Conservation (phyloP, 1,140 invertebrate species). For the Polypedilum pembai region DNA sequence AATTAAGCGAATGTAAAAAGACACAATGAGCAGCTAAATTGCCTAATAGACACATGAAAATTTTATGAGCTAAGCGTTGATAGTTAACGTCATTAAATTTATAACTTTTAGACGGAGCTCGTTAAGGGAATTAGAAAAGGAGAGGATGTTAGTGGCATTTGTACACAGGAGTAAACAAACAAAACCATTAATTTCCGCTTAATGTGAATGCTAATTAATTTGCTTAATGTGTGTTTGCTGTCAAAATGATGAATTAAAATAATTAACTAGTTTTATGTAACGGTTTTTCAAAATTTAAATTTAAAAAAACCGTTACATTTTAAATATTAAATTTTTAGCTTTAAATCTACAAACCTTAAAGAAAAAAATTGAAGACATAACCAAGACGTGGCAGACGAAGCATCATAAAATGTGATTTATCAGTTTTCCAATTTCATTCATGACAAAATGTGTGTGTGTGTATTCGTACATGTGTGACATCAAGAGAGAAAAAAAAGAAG, state of each 20-base stretch:
- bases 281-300: no score
- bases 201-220: constrained; percentile 27
- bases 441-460: background rate
- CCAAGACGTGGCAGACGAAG: no score
- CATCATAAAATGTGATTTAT: no score
- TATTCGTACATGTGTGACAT: background rate
- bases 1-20: background rate
- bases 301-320: no score
- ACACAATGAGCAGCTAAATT: background rate
- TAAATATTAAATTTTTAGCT: no score
- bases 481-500: background rate
- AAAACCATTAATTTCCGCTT: constrained; percentile 27
- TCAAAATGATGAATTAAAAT: background rate
- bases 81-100: constrained; percentile 22
- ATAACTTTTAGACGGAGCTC: background rate
- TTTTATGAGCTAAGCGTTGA: background rate
- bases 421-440: no score
- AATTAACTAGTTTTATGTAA: no score
- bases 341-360: no score
- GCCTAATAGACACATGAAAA: background rate
- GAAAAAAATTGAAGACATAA: no score
- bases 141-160: background rate
- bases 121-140: background rate
- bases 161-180: background rate
- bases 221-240: constrained; percentile 1